phyloP scores from a whole-genome alignment of 2,888 invertebrate genomes.

The Siphlonurus alternatus region DNA sequence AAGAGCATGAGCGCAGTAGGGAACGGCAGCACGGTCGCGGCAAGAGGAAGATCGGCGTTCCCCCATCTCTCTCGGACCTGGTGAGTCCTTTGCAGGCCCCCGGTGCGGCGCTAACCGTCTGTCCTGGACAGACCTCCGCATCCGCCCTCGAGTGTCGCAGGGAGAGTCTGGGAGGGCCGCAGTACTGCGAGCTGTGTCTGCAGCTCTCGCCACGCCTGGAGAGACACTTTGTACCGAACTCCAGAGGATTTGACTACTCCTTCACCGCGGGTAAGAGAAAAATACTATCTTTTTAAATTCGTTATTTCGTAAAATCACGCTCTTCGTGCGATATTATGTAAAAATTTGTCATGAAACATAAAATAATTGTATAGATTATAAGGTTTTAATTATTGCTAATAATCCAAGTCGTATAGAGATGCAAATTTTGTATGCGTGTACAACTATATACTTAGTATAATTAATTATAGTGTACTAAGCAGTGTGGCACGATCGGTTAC shows the following conservation, averaged over 20 bases:
- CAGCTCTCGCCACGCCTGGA: not conserved
- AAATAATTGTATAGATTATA: too few relatives aligned
- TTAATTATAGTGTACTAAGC: too few relatives aligned
- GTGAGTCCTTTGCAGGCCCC: not conserved
- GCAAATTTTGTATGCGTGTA: too few relatives aligned
- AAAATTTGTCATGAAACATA: too few relatives aligned
- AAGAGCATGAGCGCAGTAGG: constrained; percentile 13
- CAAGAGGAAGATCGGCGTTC: not conserved
- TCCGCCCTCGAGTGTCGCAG: not conserved
- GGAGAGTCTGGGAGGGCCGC: not conserved
- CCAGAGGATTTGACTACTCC: not conserved
- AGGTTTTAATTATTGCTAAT: too few relatives aligned
- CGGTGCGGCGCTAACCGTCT: too few relatives aligned
- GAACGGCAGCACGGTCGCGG: constrained; percentile 26
- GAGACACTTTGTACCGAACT: not conserved
- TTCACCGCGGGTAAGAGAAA: not conserved
- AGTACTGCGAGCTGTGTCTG: not conserved
- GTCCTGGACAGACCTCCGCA: not conserved
- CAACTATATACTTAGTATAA: too few relatives aligned
- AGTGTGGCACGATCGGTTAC: too few relatives aligned
- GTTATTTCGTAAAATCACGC: not conserved
- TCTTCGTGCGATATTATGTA: too few relatives aligned
- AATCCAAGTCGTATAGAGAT: too few relatives aligned
- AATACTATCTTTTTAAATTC: not conserved
- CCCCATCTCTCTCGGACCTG: not conserved